A percentile compares a stretch with the other conserved stretches of the same genome.
phyloP scores from a whole-genome alignment of 2,888 invertebrate species.

The Metallyticus violacea region DNA sequence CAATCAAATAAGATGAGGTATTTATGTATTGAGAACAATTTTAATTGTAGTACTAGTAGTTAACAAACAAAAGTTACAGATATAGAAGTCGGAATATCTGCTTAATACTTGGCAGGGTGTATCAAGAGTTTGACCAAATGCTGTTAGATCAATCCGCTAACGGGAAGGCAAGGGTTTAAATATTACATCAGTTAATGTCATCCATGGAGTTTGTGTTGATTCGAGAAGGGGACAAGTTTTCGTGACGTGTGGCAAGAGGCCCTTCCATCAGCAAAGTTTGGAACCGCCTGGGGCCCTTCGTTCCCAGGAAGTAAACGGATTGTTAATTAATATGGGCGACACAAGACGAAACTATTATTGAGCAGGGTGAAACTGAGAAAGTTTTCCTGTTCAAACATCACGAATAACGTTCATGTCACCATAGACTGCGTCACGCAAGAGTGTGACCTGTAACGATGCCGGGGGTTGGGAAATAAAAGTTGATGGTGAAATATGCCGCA shows the following conservation, averaged over 20 bases:
- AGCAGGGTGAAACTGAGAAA: background rate
- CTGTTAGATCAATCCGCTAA: background rate
- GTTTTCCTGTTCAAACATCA: background rate
- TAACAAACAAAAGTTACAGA: too few relatives aligned
- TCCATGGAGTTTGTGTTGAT: background rate
- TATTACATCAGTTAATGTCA: conserved; percentile 1
- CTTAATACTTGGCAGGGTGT: too few relatives aligned
- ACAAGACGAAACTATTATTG: background rate
- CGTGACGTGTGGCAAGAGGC: background rate
- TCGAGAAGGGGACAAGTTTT: background rate
- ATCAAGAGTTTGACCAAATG: background rate
- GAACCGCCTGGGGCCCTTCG: background rate
- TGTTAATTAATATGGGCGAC: background rate
- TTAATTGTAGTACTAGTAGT: too few relatives aligned
- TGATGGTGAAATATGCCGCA: too few relatives aligned
- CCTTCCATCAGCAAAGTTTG: background rate
- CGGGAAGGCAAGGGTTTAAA: background rate
- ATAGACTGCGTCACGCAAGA: too few relatives aligned
- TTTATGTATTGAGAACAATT: too few relatives aligned
- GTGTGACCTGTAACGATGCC: too few relatives aligned
- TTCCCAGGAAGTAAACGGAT: too few relatives aligned
- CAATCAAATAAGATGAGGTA: too few relatives aligned
- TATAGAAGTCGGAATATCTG: too few relatives aligned
- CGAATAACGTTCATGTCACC: background rate
- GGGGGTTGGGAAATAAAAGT: too few relatives aligned